Evolutionary conservation across 2,888 invertebrate genomes (phyloP).

Genomic region (Timema podura): DNA sequence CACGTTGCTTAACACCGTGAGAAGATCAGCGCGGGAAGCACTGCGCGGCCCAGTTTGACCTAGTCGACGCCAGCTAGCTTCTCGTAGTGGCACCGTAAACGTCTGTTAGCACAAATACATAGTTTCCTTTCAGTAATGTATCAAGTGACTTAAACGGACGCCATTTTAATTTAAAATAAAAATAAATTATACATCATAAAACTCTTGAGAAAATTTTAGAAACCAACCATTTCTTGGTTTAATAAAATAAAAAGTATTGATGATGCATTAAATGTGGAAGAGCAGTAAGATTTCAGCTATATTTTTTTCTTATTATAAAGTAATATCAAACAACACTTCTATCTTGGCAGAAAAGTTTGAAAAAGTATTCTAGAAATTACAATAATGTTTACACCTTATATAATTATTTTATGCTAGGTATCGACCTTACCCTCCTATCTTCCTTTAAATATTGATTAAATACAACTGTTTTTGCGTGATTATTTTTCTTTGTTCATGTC

Average conservation of each 20-base stretch:
- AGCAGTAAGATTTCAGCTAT: too few relatives aligned
- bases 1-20: constrained; percentile 79
- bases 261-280: background rate
- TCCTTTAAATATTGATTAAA: too few relatives aligned
- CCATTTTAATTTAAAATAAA: background rate
- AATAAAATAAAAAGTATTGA: background rate
- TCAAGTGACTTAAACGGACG: background rate
- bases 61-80: constrained; percentile 59
- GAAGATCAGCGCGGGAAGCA: constrained; percentile 74
- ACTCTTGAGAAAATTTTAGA: background rate
- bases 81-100: constrained; percentile 60
- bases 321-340: too few relatives aligned
- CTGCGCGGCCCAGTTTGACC: constrained; percentile 52
- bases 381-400: too few relatives aligned
- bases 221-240: background rate
- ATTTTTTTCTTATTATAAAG: too few relatives aligned
- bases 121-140: background rate
- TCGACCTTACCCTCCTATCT: too few relatives aligned
- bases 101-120: constrained; percentile 45
- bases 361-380: too few relatives aligned
- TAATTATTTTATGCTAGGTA: too few relatives aligned
- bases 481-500: too few relatives aligned
- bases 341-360: too few relatives aligned
- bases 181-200: background rate
- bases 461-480: too few relatives aligned